Conservation (phyloP, 1,140 invertebrate genomes). For the Antheraea mylitta region DNA sequence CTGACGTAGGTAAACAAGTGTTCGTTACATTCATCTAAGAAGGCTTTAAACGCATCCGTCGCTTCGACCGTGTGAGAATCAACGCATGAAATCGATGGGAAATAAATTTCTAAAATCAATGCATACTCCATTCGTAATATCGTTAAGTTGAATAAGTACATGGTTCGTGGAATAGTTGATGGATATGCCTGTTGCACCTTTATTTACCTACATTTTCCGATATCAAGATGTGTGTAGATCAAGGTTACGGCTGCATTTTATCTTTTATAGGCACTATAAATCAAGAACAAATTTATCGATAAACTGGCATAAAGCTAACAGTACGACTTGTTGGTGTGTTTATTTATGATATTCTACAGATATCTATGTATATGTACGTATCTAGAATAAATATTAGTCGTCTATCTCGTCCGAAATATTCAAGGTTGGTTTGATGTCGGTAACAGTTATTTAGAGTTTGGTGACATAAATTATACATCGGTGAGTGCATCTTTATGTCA, state of each 20-base stretch:
- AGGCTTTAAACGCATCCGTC: conserved; percentile 24
- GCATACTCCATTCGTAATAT: not conserved
- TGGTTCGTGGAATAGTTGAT: conserved; percentile 27
- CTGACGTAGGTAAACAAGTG: conserved; percentile 47
- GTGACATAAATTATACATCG: not conserved
- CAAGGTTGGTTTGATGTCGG: conserved; percentile 45
- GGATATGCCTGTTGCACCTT: conserved; percentile 31
- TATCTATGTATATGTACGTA: conserved; percentile 66
- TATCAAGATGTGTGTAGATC: conserved; percentile 64
- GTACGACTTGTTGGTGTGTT: conserved; percentile 73
- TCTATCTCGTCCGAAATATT: conserved; percentile 56
- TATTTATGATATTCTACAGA: conserved; percentile 68
- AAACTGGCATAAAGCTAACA: conserved; percentile 75
- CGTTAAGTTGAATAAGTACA: not conserved
- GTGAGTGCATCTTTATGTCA: not conserved
- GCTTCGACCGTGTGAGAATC: conserved; percentile 41
- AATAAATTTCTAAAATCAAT: not conserved
- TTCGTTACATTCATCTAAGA: conserved; percentile 20
- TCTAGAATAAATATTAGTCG: conserved; percentile 60
- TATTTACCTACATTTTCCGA: conserved; percentile 60
- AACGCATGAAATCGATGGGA: conserved; percentile 9
- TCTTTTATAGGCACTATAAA: conserved; percentile 70
- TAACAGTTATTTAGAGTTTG: not conserved
- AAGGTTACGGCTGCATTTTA: conserved; percentile 70
- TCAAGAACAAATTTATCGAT: conserved; percentile 77